Percentiles rank a stretch among this genome's conserved stretches.
phyloP scores from a whole-genome alignment of 2,113 vertebrate species.

The Sphaerodactylus townsendi region DNA sequence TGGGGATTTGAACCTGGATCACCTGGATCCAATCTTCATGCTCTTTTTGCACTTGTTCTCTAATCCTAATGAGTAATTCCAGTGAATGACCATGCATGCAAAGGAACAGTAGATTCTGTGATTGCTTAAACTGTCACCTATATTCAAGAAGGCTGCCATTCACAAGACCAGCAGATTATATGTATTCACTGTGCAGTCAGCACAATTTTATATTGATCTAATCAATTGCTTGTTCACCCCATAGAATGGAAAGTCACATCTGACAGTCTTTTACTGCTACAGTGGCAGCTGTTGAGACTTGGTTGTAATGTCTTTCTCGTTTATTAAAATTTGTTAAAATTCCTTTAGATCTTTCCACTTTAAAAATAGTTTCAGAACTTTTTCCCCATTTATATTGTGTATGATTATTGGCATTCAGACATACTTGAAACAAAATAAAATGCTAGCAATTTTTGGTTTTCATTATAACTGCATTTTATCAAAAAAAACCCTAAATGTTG shows the following conservation, averaged over 20 bases:
- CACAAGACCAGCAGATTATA: not conserved
- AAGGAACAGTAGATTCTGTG: not conserved
- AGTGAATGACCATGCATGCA: not conserved
- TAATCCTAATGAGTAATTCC: not conserved
- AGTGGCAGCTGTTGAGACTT: not conserved
- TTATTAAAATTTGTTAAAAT: not conserved
- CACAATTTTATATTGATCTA: not conserved
- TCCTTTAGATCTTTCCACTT: not conserved
- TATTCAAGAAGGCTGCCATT: not conserved
- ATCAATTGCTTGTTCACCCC: not conserved
- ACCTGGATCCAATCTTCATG: not conserved
- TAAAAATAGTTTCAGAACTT: not conserved
- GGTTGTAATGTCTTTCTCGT: not conserved
- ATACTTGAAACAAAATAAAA: conserved; percentile 6
- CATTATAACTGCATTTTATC: conserved; percentile 9
- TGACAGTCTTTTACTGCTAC: not conserved
- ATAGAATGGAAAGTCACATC: not conserved
- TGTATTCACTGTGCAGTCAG: not conserved
- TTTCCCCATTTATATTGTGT: not conserved
- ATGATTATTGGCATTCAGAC: not conserved
- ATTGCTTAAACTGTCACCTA: not conserved
- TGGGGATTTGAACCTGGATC: not conserved
- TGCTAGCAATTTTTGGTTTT: conserved; percentile 21
- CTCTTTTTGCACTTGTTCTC: no score
- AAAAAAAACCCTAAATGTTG: not conserved